phyloP scores from a whole-genome alignment of 2,888 invertebrate genomes.

The Nomada lathburiana region DNA sequence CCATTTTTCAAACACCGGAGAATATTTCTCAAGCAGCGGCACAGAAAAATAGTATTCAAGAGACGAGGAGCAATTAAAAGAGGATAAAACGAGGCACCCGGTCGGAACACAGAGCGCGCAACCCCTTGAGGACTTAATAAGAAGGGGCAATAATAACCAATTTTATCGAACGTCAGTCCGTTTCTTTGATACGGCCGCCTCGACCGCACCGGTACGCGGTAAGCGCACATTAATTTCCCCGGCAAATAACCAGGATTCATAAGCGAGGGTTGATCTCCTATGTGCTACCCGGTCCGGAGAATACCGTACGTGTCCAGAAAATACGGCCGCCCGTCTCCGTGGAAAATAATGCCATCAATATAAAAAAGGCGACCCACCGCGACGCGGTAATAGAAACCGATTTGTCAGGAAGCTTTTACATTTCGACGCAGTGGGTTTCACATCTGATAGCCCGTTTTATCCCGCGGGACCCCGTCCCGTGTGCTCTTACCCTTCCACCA shows the following conservation, averaged over 20 bases:
- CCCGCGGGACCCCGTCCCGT: constrained; percentile 75
- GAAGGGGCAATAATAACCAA: constrained; percentile 67
- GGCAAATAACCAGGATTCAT: constrained; percentile 64
- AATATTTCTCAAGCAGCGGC: too few relatives aligned
- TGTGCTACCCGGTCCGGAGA: constrained; percentile 16
- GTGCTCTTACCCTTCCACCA: constrained; percentile 51
- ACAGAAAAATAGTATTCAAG: neutral
- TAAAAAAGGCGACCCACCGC: constrained; percentile 72
- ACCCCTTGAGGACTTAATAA: constrained; percentile 65
- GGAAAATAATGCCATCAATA: constrained; percentile 81
- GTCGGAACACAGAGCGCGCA: constrained; percentile 26
- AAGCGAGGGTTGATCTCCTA: constrained; percentile 49
- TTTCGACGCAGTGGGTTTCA: constrained; percentile 78
- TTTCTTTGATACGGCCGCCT: constrained; percentile 60
- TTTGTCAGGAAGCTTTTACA: constrained; percentile 82
- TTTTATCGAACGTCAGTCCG: constrained; percentile 64
- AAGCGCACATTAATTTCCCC: constrained; percentile 62
- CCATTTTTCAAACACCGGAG: neutral
- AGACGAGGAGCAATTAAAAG: constrained; percentile 30
- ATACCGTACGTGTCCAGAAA: constrained; percentile 59
- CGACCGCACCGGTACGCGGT: constrained; percentile 38
- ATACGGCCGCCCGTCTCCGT: constrained; percentile 62
- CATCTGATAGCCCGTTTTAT: constrained; percentile 80
- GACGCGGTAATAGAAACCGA: constrained; percentile 80
- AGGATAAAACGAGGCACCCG: constrained; percentile 48